These are phyloP conservation scores for Myotis pilosus DNA, from an alignment of 2,797 vertebrate species.

Conservation along the genomic window DNA sequence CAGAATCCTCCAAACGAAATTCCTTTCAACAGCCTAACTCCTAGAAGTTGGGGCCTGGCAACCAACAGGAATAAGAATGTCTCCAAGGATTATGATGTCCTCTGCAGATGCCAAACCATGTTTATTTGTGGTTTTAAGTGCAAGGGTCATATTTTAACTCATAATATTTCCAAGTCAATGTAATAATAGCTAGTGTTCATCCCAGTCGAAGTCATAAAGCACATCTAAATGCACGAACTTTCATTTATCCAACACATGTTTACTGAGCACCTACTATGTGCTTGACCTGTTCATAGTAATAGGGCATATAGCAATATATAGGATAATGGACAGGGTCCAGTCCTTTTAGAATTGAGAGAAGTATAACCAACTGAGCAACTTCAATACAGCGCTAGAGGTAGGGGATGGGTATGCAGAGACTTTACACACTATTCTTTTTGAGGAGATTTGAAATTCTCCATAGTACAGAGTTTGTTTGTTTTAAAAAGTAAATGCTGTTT, in stretches of 20 bases:
- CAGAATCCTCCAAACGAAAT: not conserved
- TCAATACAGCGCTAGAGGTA: not conserved
- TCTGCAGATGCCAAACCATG: not conserved
- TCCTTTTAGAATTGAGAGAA: not conserved
- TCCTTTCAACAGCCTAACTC: not conserved
- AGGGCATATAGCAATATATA: not conserved
- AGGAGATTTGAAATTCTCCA: not conserved
- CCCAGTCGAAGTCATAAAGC: not conserved
- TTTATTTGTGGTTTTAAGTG: not conserved
- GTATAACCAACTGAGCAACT: not conserved
- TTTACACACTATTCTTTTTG: not conserved
- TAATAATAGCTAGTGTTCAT: not conserved
- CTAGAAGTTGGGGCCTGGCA: not conserved
- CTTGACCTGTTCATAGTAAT: not conserved
- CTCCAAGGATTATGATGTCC: not conserved
- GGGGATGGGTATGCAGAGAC: not conserved
- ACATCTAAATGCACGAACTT: not conserved
- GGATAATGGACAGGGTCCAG: not conserved
- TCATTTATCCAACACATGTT: not conserved
- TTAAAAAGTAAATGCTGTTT: not conserved
- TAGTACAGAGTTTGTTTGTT: not conserved
- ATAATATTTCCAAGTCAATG: not conserved
- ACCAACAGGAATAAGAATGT: not conserved
- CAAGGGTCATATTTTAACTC: not conserved
- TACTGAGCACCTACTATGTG: not conserved